phyloP scores from a whole-genome alignment of 2,888 invertebrate genomes.

The Idaea dimidiata region DNA sequence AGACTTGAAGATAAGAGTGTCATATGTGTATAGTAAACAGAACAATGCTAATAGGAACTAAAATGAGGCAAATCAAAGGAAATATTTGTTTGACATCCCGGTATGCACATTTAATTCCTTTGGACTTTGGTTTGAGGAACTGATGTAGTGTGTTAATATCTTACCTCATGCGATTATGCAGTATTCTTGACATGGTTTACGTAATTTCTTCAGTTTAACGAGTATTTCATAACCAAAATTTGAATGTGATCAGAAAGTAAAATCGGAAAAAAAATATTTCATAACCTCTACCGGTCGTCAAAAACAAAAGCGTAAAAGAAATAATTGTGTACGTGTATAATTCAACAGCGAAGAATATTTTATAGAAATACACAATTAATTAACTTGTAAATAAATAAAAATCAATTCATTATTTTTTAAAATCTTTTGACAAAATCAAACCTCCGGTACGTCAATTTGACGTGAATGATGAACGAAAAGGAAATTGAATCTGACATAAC shows the following conservation, averaged over 20 bases:
- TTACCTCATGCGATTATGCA: conserved; percentile 72
- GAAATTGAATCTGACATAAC: conserved; percentile 30
- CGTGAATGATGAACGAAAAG: conserved; percentile 49
- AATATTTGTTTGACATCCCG: not conserved
- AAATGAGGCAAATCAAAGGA: not conserved
- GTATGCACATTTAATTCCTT: not conserved
- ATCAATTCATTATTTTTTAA: conserved; percentile 66
- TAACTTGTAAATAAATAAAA: conserved; percentile 68
- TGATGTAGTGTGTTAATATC: conserved; percentile 7
- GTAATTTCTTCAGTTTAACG: conserved; percentile 49
- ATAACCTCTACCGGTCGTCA: conserved; percentile 69
- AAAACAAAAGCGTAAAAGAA: conserved; percentile 47
- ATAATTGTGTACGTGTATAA: conserved; percentile 38
- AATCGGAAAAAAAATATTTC: conserved; percentile 45
- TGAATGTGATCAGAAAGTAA: conserved; percentile 31
- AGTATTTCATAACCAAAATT: conserved; percentile 57
- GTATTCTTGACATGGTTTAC: conserved; percentile 73
- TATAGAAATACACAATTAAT: conserved; percentile 70
- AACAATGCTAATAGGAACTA: not conserved
- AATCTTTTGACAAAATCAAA: conserved; percentile 30
- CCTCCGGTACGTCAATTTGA: conserved; percentile 30
- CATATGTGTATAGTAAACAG: too few species aligned
- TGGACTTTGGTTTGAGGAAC: not conserved
- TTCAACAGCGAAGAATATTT: conserved; percentile 37
- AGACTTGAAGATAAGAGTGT: too few species aligned